Evolutionary conservation across 1,140 invertebrate species (phyloP), one percentile per base, ranked within the genome.

Genomic region (Bilobella aurantiaca): DNA sequence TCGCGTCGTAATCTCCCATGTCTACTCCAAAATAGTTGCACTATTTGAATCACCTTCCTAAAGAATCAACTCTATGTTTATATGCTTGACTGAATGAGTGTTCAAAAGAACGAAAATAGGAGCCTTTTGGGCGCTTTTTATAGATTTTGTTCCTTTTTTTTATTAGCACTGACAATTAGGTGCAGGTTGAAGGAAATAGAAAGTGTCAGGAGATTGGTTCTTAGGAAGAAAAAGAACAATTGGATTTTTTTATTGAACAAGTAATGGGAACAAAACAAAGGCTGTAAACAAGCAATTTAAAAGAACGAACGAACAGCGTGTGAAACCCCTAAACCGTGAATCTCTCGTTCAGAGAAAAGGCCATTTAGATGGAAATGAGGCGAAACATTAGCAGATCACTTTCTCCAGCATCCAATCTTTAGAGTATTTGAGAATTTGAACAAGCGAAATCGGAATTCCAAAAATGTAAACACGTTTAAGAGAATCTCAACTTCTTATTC

Each of bases 361-460:
- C 49, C 49, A 53, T 53, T 53, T 53, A 53, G 12, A 53, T 53
- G 49, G 49, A 53, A 53, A 53, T 53, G 49, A 53, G 21, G 23
- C 25, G 49, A 53, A 53, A 53, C 49, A 53, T 53, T 53, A 12
- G 49, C 12, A 53, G 49, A 53, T 53, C 49, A 53, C 49, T 53
- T 53, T 53, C 49, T 42, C 49, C 49, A 53, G 25, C 12, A 23
- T 14, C 49, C 49, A 53, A 53, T 53, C 49, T 23, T 42, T 42
- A 12, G n/a, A n/a, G n/a, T n/a, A n/a, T n/a, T n/a, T n/a, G n/a
- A n/a, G n/a, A n/a, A n/a, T n/a, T n/a, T n/a, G n/a, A n/a, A 42
- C 8, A 42, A 8, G 34, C 34, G 18, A 18, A 8, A 42, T 42
- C 34, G 8, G 34, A 42, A 42, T 42, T 8, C 8, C 8, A 8